These are phyloP conservation scores for Grus americana DNA, from an alignment of 2,113 vertebrate genomes.

Conservation along the genomic window DNA sequence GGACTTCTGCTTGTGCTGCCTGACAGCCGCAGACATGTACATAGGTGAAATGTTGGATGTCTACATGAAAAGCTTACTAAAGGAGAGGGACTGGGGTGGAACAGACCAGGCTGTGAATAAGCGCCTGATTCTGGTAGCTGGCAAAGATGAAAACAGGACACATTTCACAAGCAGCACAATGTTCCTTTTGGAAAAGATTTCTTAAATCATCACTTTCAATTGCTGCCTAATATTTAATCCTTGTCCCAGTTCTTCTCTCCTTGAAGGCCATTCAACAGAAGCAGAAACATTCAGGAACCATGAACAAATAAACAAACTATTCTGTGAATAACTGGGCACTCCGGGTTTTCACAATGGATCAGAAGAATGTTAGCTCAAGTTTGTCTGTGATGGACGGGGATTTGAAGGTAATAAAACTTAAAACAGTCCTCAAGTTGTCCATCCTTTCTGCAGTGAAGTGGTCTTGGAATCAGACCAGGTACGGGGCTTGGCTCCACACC, in stretches of 20 bases:
- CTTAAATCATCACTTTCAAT: background rate
- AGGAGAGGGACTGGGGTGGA: background rate
- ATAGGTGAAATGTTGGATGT: background rate
- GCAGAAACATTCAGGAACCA: background rate
- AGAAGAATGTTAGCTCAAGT: background rate
- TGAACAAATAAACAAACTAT: background rate
- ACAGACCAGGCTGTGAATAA: background rate
- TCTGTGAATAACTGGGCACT: background rate
- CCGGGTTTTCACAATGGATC: background rate
- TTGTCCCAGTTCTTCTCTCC: background rate
- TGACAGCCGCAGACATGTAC: background rate
- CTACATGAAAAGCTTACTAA: background rate
- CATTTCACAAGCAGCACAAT: background rate
- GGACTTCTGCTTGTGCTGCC: background rate
- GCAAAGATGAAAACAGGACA: background rate
- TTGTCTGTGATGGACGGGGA: background rate
- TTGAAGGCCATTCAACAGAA: background rate
- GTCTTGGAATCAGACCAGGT: background rate
- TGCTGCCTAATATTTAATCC: background rate
- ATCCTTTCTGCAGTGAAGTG: background rate
- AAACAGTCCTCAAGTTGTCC: background rate
- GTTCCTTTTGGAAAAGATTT: background rate
- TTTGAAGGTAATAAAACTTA: background rate
- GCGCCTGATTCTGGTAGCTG: background rate
- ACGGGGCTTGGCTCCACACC: background rate